These are phyloP conservation scores for Channallabes apus DNA, from an alignment of 2,797 vertebrate species.

Conservation along the genomic window DNA sequence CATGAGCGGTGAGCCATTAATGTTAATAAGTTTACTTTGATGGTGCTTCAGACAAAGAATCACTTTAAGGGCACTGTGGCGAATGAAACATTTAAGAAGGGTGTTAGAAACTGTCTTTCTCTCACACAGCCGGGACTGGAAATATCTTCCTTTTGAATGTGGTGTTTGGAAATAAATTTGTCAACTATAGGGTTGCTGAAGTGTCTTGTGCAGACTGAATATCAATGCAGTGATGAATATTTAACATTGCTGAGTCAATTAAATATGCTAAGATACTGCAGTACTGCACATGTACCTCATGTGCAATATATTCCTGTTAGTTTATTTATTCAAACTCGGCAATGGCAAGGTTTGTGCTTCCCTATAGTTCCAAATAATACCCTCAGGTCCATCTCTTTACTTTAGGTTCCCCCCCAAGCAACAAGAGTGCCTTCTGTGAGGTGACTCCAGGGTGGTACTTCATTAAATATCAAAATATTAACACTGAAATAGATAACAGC, in stretches of 20 bases:
- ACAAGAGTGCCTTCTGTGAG: constrained; percentile 18
- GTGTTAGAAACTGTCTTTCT: constrained; percentile 6
- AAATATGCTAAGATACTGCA: background rate
- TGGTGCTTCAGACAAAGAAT: background rate
- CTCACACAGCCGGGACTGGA: background rate
- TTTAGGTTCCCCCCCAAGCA: background rate
- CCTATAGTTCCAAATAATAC: constrained; percentile 40
- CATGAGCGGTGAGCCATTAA: constrained; percentile 77
- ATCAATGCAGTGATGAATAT: constrained; percentile 20
- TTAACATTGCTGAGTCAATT: constrained; percentile 1
- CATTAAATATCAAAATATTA: constrained; percentile 20
- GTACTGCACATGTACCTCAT: background rate
- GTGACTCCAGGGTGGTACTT: constrained; percentile 8
- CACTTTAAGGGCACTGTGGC: background rate
- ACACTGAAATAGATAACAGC: constrained; percentile 9
- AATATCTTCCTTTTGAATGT: background rate
- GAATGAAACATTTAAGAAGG: constrained; percentile 1
- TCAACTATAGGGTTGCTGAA: constrained; percentile 8
- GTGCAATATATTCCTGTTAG: constrained; percentile 17
- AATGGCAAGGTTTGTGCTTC: constrained; percentile 12
- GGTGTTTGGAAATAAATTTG: background rate
- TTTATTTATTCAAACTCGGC: constrained; percentile 40
- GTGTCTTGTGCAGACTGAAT: constrained; percentile 11
- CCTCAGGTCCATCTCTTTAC: constrained; percentile 29
- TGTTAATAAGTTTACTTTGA: background rate